These are phyloP conservation scores for Chaenocephalus aceratus DNA, from an alignment of 2,113 vertebrate species.

Conservation along the genomic window DNA sequence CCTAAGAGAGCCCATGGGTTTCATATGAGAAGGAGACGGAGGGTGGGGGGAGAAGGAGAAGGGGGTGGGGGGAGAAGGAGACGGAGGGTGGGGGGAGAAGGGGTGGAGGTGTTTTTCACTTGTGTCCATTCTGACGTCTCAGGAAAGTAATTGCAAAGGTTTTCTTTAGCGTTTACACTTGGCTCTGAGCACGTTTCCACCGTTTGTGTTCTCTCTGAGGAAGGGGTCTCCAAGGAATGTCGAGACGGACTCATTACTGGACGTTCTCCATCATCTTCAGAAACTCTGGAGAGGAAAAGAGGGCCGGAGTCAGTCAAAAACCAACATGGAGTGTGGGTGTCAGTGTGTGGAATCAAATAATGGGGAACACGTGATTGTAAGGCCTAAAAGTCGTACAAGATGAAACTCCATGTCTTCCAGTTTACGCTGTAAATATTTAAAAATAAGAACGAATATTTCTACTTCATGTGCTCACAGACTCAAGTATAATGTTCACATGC, in stretches of 20 bases:
- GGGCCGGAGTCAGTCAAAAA: background rate
- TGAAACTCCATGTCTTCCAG: background rate
- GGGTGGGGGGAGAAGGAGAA: background rate
- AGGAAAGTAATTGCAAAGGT: background rate
- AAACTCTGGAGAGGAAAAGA: constrained; percentile 76
- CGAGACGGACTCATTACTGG: constrained; percentile 69
- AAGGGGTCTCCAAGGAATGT: constrained; percentile 65
- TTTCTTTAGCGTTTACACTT: background rate
- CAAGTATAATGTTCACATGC: background rate
- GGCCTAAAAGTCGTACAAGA: background rate
- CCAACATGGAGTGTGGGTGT: background rate
- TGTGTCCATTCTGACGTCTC: constrained; percentile 15
- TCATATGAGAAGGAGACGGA: constrained; percentile 20
- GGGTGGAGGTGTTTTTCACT: background rate
- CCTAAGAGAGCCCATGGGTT: constrained; percentile 33
- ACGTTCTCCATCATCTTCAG: constrained; percentile 87
- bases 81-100: background rate
- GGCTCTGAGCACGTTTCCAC: background rate
- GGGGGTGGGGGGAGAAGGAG: background rate
- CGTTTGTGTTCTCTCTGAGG: constrained; percentile 14
- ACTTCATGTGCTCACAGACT: background rate
- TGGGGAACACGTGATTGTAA: background rate
- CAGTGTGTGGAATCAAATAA: background rate
- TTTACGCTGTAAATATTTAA: background rate
- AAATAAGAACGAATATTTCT: background rate